phyloP scores from a whole-genome alignment of 1,140 invertebrate genomes.

The Chironomus striatipennis region DNA sequence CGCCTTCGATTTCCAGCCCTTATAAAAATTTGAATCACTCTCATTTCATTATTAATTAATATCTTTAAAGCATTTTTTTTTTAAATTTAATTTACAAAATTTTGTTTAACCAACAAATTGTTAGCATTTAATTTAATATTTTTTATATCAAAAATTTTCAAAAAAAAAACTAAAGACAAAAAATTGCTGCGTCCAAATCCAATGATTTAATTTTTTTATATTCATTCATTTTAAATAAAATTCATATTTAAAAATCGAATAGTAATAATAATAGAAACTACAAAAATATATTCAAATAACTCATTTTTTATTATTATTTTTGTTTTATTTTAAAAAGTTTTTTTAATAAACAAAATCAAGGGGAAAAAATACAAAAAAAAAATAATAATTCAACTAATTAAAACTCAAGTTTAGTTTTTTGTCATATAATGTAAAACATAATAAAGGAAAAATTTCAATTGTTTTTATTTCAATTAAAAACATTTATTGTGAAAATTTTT shows the following conservation, averaged over 20 bases:
- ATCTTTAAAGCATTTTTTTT: neutral
- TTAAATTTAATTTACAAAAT: neutral
- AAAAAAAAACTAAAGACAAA: neutral
- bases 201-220: conserved; percentile 20
- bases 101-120: neutral
- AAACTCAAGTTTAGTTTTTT: no score
- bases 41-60: no score
- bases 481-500: no score
- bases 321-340: no score
- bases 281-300: conserved; percentile 10
- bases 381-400: no score
- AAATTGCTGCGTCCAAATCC: conserved; percentile 11
- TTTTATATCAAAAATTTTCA: neutral
- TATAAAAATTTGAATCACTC: no score
- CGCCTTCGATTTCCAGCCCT: no score
- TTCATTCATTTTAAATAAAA: neutral
- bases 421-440: no score
- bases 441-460: no score
- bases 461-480: no score
- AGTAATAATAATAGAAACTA: conserved; percentile 25
- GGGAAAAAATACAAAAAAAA: no score
- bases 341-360: neutral
- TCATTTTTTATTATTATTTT: neutral
- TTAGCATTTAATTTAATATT: neutral
- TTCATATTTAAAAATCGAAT: neutral